Percentiles rank a stretch among this genome's conserved stretches.
Evolutionary conservation across 1,140 invertebrate species (phyloP).

Genomic region (Gyrodactylus salaris): DNA sequence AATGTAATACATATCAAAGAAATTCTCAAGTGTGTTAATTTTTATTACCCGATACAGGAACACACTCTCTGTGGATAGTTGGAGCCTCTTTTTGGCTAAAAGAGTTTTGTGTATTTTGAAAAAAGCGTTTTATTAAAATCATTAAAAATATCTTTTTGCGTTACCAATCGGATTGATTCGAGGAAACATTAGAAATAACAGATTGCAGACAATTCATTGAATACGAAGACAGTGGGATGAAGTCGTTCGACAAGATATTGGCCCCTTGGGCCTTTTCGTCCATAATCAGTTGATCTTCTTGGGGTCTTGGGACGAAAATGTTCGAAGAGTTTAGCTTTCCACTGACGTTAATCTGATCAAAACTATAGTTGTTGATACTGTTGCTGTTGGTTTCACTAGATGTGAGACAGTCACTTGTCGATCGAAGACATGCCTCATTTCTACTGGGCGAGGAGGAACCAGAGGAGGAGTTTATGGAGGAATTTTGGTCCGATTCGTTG

Average conservation of each 20-base stretch:
- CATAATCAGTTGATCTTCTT: neutral
- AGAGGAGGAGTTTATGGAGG: neutral
- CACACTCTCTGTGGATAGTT: too few species aligned
- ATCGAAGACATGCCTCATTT: neutral
- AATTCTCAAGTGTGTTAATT: too few species aligned
- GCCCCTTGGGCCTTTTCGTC: neutral
- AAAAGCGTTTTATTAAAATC: too few species aligned
- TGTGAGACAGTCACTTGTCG: neutral
- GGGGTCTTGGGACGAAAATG: neutral
- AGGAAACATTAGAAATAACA: neutral
- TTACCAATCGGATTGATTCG: neutral
- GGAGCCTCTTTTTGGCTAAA: too few species aligned
- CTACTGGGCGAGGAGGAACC: neutral
- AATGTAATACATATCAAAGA: too few species aligned
- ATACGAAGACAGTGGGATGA: neutral
- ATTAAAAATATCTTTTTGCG: too few species aligned
- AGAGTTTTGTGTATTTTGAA: too few species aligned
- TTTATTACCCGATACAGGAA: too few species aligned
- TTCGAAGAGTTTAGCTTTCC: neutral
- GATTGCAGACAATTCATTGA: neutral
- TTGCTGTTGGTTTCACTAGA: neutral
- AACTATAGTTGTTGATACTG: neutral
- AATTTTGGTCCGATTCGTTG: neutral
- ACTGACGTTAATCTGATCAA: neutral
- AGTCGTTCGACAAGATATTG: neutral